Base-by-base conservation (phyloP, 2,797 vertebrate genomes). In the Rhinophrynus dorsalis region DNA sequence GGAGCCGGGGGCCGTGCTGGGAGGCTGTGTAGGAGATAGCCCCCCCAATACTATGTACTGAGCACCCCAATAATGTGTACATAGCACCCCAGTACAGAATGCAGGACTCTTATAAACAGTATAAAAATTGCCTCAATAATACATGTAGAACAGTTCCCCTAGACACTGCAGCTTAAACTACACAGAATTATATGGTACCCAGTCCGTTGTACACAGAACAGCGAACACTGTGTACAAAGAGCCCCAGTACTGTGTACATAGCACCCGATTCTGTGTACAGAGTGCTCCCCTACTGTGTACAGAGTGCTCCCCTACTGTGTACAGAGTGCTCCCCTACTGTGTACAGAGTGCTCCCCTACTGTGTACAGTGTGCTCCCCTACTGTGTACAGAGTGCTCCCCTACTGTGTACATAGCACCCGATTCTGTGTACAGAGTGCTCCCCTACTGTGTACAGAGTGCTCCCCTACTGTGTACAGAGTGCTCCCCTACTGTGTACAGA, bases 1-100 rank as follows among this genome's bases (percentile, higher is more conserved):
- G 68, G 68, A 72, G 68, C 58, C 40, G 30, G 50, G 60, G 30
- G 52, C 51, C 61, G 33, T 9, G 5, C 24, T 57, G 61, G 54
- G 52, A 56, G 61, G 33, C 42, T 38, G 23, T 17, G 24, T 23
- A n/a, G 44, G 52, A 58, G 24, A 50, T 32, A 20, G 44, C 1
- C 60, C 61, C 45, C 47, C 68, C 68, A 72, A 64, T 57, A 42
- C 17, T 56, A 27, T 9, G 12, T 5, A 3, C n/a, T 5, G 23
- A 44, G 40, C 10, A 42, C 57, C 57, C 57, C 23, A 11, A 20
- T 45, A 45, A 13, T 38, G 15, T n/a, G n/a, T n/a, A n/a, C n/a
- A n/a, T n/a, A n/a, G 20, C 20, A 47, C 44, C 44, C 44, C 15
- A 47, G 11, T 21, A 23, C 44, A 1, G 24, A 10, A 10, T 8